Percentiles rank a stretch among this genome's conserved stretches.
These are phyloP conservation scores for Dysmachus trigonus DNA, from an alignment of 2,888 invertebrate species.

Conservation along the genomic window DNA sequence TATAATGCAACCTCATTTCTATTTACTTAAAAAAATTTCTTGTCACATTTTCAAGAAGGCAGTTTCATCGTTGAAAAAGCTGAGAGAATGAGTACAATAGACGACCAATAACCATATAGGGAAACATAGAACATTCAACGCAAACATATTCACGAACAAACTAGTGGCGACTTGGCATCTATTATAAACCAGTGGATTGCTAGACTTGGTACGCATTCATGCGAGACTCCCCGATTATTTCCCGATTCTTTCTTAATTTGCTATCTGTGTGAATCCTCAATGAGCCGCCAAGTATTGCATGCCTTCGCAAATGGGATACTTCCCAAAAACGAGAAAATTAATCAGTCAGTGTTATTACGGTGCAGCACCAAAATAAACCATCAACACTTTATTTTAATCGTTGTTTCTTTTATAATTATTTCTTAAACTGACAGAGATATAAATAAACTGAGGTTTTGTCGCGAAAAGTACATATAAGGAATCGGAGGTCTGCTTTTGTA, in stretches of 20 bases:
- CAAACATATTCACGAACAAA: neutral
- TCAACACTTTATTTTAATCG: neutral
- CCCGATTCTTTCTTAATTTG: neutral
- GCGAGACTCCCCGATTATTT: neutral
- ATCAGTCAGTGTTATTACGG: neutral
- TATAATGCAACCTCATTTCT: too few relatives aligned
- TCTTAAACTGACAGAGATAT: neutral
- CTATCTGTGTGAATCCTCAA: neutral
- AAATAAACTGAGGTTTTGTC: neutral
- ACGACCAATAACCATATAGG: neutral
- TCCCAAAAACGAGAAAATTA: neutral
- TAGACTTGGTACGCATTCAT: neutral
- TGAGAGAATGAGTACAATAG: neutral
- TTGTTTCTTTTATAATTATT: neutral
- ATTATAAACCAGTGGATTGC: neutral
- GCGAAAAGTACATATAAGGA: neutral
- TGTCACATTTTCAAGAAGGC: too few relatives aligned
- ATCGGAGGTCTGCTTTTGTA: neutral
- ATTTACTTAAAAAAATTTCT: too few relatives aligned
- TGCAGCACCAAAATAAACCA: constrained; percentile 2
- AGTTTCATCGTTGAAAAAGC: too few relatives aligned
- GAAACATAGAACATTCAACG: neutral
- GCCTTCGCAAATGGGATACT: neutral
- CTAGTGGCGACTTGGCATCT: neutral
- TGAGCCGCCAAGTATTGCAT: neutral